Evolutionary conservation across 2,888 invertebrate genomes (phyloP).

Genomic region (Polyommatus icarus): DNA sequence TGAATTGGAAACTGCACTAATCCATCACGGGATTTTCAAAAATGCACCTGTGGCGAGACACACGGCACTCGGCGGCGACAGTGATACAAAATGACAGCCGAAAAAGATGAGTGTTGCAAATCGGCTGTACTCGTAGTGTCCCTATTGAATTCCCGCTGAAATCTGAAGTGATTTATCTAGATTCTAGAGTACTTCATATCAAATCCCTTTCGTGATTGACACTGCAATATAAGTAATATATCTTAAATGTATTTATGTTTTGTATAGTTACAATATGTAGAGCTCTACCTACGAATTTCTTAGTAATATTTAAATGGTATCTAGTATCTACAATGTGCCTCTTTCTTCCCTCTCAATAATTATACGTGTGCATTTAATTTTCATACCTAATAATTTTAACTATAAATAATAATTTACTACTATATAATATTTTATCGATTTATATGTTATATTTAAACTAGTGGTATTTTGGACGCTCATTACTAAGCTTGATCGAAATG

Average conservation of each 20-base stretch:
- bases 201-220: background rate
- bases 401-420: too few relatives aligned
- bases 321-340: too few relatives aligned
- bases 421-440: too few relatives aligned
- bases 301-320: too few relatives aligned
- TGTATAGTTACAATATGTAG: too few relatives aligned
- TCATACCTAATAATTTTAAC: too few relatives aligned
- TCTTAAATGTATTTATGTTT: too few relatives aligned
- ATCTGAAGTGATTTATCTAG: background rate
- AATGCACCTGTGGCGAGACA: slow-evolving; percentile 47
- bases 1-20: slow-evolving; percentile 43
- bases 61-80: slow-evolving; percentile 11
- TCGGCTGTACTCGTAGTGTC: background rate
- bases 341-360: too few relatives aligned
- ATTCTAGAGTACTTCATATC: background rate
- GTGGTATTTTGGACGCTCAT: background rate
- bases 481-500: background rate
- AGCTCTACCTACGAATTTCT: too few relatives aligned
- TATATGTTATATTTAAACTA: too few relatives aligned
- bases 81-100: slow-evolving; percentile 38
- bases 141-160: background rate
- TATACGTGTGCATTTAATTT: too few relatives aligned
- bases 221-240: background rate
- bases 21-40: slow-evolving; percentile 61
- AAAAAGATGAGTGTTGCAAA: slow-evolving; percentile 32